Base-by-base conservation (phyloP, 2,113 vertebrate genomes). In the Climacteris rufus region DNA sequence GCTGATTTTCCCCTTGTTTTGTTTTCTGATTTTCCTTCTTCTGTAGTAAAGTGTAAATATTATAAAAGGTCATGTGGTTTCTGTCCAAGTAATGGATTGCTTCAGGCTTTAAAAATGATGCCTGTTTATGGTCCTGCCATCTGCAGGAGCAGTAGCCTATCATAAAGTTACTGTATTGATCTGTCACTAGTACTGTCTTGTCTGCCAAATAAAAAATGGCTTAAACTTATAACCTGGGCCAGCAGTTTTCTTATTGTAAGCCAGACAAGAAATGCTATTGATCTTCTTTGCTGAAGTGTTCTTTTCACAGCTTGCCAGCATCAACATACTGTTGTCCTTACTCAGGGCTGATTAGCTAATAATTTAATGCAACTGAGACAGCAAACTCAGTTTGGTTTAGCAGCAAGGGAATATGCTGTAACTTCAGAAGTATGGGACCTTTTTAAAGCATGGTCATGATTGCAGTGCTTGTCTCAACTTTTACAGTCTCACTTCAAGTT, bases 251-350 rank as follows among this genome's bases (percentile, higher is more conserved):
- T 94, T 96, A 81, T 90, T 96, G 92, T 97, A 90, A 96, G 91
- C 80, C 95, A 95, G 93, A 96, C 94, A 96, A 96, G 94, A 96
- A 96, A 96, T 94, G 79, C 90, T 90, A 96, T 97, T 97, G 96
- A 97, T 97, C 93, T 93, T 95, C 93, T 82, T 88, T 66, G 82
- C 90, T 90, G 96, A 95, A 97, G 94, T 95, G 92, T 94, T 96
- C 96, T 97, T 97, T 97, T 97, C 93, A 95, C 97, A 97, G 97
- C 87, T 96, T 97, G 96, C 95, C 95, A 97, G 88, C 95, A 88
- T 92, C 95, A 96, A 92, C 91, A 93, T 92, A 52, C 75, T 94
- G 92, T 96, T 96, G 89, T 96, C 95, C 93, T 96, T 92, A 95
- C 93, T 95, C 72, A 33, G 83, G 83, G 95, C 93, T 97, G 97